A percentile compares a stretch with the other conserved stretches of the same genome.
Evolutionary conservation across 2,888 invertebrate genomes (phyloP).

Genomic region (Parascotia fuliginaria): DNA sequence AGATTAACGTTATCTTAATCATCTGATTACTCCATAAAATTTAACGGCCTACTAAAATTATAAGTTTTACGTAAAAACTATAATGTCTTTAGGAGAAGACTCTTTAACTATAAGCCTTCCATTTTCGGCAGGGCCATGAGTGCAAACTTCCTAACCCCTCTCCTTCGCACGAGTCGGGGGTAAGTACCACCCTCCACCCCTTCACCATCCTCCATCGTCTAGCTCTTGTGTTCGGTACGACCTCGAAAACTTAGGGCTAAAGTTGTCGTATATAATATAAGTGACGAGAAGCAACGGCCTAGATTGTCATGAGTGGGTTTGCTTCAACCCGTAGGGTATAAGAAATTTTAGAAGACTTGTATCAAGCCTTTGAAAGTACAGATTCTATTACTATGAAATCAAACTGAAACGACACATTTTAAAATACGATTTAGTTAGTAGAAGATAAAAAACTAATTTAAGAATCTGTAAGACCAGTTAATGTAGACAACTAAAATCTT

Average conservation of each 20-base stretch:
- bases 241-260: slow-evolving; percentile 71
- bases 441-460: neutral
- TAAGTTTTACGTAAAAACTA: slow-evolving; percentile 37
- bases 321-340: slow-evolving; percentile 14
- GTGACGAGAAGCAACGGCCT: slow-evolving; percentile 31
- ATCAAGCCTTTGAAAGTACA: slow-evolving; percentile 13
- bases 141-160: slow-evolving; percentile 63
- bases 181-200: slow-evolving; percentile 26
- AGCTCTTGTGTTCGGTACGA: slow-evolving; percentile 68
- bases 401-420: too few species aligned
- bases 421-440: too few species aligned
- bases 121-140: slow-evolving; percentile 57
- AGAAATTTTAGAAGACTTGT: slow-evolving; percentile 15
- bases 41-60: slow-evolving; percentile 18
- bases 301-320: slow-evolving; percentile 27
- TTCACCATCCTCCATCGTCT: slow-evolving; percentile 59
- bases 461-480: neutral
- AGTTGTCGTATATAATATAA: slow-evolving; percentile 38
- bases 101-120: slow-evolving; percentile 53
- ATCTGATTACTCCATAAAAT: slow-evolving; percentile 19
- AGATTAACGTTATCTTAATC: neutral
- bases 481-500: neutral
- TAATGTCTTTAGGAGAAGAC: slow-evolving; percentile 32
- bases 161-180: slow-evolving; percentile 48
- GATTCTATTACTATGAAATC: too few species aligned